Evolutionary conservation across 2,113 vertebrate genomes (phyloP).

Genomic region (Odontophorus gujanensis): DNA sequence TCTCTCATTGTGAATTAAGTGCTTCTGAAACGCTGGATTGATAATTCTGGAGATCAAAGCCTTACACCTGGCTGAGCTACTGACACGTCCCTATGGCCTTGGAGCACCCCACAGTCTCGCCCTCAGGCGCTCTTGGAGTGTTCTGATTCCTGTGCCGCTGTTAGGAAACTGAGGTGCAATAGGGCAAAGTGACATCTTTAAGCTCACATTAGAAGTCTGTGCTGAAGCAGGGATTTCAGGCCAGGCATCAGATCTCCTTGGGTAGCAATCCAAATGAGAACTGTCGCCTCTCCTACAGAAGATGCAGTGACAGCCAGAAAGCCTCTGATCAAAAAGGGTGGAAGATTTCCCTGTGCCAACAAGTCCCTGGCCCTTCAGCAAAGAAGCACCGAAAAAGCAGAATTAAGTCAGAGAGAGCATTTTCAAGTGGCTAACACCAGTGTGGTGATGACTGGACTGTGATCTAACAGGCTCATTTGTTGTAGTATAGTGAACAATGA

Average conservation of each 20-base stretch:
- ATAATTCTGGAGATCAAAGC: slow-evolving; percentile 58
- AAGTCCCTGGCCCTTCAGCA: not conserved
- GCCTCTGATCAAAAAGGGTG: not conserved
- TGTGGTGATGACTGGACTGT: not conserved
- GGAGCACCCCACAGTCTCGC: slow-evolving; percentile 16
- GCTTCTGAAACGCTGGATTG: slow-evolving; percentile 37
- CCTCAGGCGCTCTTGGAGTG: not conserved
- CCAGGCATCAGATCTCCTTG: slow-evolving; percentile 27
- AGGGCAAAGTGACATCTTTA: slow-evolving; percentile 23
- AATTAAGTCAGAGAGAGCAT: not conserved
- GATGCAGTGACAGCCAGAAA: not conserved
- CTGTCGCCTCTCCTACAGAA: slow-evolving; percentile 16
- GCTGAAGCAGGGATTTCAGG: slow-evolving; percentile 42
- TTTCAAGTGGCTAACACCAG: not conserved
- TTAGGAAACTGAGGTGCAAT: slow-evolving; percentile 9
- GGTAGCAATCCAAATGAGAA: slow-evolving; percentile 35
- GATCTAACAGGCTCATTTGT: not conserved
- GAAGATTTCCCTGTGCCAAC: not conserved
- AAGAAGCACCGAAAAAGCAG: not conserved
- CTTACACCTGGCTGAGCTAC: slow-evolving; percentile 29
- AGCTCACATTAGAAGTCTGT: slow-evolving; percentile 20
- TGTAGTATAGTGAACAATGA: not conserved
- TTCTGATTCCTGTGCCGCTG: not conserved
- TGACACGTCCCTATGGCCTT: slow-evolving; percentile 6
- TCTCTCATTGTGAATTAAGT: slow-evolving; percentile 22